These are phyloP conservation scores for Bombyx mandarina DNA, from an alignment of 1,140 invertebrate species.

Conservation along the genomic window DNA sequence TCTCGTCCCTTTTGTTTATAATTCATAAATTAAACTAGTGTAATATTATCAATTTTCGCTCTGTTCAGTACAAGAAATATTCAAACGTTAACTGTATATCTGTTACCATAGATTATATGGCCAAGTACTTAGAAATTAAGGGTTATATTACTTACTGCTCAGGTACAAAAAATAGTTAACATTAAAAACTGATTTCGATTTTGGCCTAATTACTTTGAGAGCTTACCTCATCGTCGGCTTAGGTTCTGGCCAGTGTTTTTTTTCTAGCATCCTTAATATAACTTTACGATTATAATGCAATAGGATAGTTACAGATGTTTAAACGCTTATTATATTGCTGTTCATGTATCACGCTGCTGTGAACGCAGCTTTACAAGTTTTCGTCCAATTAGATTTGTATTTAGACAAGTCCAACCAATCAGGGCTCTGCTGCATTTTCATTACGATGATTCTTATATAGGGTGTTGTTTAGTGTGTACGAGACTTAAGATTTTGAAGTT, in stretches of 20 bases:
- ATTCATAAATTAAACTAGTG: too few species aligned
- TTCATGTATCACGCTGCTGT: constrained; percentile 26
- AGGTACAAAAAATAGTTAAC: constrained; percentile 46
- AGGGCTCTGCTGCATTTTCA: too few species aligned
- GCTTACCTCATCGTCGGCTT: constrained; percentile 30
- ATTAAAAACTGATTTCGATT: constrained; percentile 23
- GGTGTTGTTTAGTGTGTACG: too few species aligned
- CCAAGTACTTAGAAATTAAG: constrained; percentile 54
- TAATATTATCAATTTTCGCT: constrained; percentile 23
- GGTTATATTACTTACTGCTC: constrained; percentile 5
- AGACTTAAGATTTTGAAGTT: too few species aligned
- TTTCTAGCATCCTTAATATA: constrained; percentile 25
- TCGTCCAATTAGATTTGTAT: too few species aligned
- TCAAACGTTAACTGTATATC: constrained; percentile 37
- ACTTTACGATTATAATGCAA: constrained; percentile 43
- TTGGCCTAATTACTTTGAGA: constrained; percentile 40
- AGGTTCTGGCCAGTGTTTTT: constrained; percentile 50
- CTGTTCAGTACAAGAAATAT: constrained; percentile 48
- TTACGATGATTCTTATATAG: too few species aligned
- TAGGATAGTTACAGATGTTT: constrained; percentile 51
- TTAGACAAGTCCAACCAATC: too few species aligned
- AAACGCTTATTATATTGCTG: constrained; percentile 58
- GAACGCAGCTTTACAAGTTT: background rate
- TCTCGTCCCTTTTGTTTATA: too few species aligned
- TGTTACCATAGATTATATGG: constrained; percentile 65